Evolutionary conservation across 2,113 vertebrate species (phyloP).

Genomic region (Mesitornis unicolor): DNA sequence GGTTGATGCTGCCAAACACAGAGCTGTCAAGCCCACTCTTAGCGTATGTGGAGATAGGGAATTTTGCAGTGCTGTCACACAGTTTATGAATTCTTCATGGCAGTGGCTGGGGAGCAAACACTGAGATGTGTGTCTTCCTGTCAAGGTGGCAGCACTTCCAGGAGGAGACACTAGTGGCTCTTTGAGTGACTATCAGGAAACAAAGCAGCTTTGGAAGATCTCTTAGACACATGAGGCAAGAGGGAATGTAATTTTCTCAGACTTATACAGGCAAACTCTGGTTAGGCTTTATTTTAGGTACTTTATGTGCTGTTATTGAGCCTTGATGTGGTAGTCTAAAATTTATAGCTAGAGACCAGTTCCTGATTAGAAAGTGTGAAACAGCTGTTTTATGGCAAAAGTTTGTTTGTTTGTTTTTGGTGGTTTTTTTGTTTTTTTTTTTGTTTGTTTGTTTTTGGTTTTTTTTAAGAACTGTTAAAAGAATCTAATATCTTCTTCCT

Average conservation of each 20-base stretch:
- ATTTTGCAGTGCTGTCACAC: not conserved
- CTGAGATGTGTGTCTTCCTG: not conserved
- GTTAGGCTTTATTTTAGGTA: not conserved
- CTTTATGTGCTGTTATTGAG: not conserved
- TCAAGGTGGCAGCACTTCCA: not conserved
- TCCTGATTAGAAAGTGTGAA: not conserved
- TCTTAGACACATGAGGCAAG: not conserved
- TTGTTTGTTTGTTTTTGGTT: not conserved
- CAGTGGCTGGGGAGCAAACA: not conserved
- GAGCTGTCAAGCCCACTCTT: not conserved
- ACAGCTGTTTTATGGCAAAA: not conserved
- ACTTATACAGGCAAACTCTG: not conserved
- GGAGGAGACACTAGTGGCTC: not conserved
- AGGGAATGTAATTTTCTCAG: not conserved
- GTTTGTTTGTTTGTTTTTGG: too few species aligned
- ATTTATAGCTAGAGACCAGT: not conserved
- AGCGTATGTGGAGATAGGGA: rapidly evolving
- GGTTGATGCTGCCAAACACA: not conserved
- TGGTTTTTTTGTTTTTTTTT: too few species aligned
- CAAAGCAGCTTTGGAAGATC: not conserved
- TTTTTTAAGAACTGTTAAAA: not conserved
- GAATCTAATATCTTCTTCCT: not conserved
- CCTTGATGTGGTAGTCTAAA: not conserved
- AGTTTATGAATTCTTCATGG: not conserved
- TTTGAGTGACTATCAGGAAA: not conserved